phyloP scores from a whole-genome alignment of 2,888 invertebrate genomes.

The Diloba caeruleocephala region DNA sequence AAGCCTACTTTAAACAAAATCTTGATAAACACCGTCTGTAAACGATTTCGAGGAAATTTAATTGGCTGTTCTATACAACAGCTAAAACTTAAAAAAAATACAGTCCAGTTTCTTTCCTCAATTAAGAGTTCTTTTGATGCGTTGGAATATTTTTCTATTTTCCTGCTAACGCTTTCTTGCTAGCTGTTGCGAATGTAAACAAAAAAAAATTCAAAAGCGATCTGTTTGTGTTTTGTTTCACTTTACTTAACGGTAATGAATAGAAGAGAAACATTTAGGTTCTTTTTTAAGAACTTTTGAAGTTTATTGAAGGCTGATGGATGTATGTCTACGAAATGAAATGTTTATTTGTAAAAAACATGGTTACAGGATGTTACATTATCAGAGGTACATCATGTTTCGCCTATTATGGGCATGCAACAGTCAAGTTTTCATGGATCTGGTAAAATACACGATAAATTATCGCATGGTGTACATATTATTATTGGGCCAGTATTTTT shows the following conservation, averaged over 20 bases:
- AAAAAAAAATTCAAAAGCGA: conserved; percentile 44
- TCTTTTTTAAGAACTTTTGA: too few relatives aligned
- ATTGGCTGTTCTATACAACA: conserved; percentile 19
- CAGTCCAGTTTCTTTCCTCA: conserved; percentile 48
- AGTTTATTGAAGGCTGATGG: too few relatives aligned
- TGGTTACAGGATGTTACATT: too few relatives aligned
- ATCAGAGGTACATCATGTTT: too few relatives aligned
- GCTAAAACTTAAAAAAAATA: conserved; percentile 33
- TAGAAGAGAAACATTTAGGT: neutral
- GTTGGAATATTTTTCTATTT: conserved; percentile 52
- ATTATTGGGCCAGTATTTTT: too few relatives aligned
- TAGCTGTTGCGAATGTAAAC: conserved; percentile 54
- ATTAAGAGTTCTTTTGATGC: conserved; percentile 55
- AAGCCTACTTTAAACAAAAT: conserved; percentile 19
- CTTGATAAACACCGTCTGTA: conserved; percentile 6
- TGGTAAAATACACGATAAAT: too few relatives aligned
- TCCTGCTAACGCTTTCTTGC: conserved; percentile 58
- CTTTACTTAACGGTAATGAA: conserved; percentile 2
- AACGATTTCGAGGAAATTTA: conserved; percentile 18
- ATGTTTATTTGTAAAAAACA: too few relatives aligned
- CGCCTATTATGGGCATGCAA: too few relatives aligned
- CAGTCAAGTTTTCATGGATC: too few relatives aligned
- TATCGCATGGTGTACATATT: too few relatives aligned
- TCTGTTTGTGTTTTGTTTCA: conserved; percentile 24
- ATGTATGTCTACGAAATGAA: too few relatives aligned